phyloP scores from a whole-genome alignment of 1,140 invertebrate species.

The Cydia pomonella region DNA sequence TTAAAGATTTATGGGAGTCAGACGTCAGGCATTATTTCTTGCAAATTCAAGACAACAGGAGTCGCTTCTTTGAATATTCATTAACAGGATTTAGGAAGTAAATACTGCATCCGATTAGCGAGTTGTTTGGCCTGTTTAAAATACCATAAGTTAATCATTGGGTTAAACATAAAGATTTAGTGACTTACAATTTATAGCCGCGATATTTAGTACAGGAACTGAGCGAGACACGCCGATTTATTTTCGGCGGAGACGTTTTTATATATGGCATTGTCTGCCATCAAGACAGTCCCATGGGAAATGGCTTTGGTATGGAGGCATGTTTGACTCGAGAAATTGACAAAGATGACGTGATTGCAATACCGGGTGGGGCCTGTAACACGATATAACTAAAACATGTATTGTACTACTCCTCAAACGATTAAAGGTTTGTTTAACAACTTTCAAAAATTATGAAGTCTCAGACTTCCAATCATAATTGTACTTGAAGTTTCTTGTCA shows the following conservation, averaged over 20 bases:
- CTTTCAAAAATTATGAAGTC: too few species aligned
- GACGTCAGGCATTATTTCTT: conserved; percentile 58
- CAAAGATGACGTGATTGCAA: too few species aligned
- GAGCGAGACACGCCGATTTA: conserved; percentile 48
- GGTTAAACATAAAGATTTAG: too few species aligned
- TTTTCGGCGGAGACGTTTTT: conserved; percentile 57
- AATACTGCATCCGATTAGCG: conserved; percentile 53
- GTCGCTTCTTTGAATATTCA: conserved; percentile 69
- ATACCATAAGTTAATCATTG: too few species aligned
- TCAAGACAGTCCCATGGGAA: background rate
- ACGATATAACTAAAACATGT: too few species aligned
- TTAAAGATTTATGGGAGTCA: conserved; percentile 57
- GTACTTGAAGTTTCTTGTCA: too few species aligned
- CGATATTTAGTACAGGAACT: conserved; percentile 37
- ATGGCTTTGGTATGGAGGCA: background rate
- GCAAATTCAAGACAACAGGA: conserved; percentile 59
- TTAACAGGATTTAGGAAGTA: conserved; percentile 53
- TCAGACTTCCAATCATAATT: too few species aligned
- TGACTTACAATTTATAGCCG: background rate
- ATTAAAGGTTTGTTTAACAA: too few species aligned
- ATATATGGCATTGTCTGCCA: conserved; percentile 45
- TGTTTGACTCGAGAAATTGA: background rate
- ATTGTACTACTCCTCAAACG: too few species aligned
- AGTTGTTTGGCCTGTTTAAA: conserved; percentile 42
- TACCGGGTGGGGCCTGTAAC: too few species aligned